A percentile compares a stretch with the other conserved stretches of the same genome.
These are phyloP conservation scores for Ammodytes marinus DNA, from an alignment of 2,113 vertebrate genomes.

Conservation along the genomic window DNA sequence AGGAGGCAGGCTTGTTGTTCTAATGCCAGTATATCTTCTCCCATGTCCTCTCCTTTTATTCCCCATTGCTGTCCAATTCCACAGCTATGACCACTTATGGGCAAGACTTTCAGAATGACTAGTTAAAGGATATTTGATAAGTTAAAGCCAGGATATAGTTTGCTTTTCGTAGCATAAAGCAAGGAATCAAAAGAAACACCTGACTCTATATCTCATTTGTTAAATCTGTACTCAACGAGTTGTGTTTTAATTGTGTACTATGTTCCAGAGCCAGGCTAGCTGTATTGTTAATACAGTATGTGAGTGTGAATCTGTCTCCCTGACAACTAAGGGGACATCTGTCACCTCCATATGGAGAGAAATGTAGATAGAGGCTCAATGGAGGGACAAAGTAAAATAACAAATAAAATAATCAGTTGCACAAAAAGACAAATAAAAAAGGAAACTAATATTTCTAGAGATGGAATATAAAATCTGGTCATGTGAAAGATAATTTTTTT, in stretches of 20 bases:
- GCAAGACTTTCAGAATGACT: neutral
- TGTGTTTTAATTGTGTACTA: neutral
- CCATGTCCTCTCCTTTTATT: constrained; percentile 12
- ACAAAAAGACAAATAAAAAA: constrained; percentile 21
- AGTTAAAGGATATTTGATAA: neutral
- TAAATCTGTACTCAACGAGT: neutral
- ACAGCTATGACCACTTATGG: neutral
- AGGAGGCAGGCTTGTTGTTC: constrained; percentile 40
- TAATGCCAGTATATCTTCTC: constrained; percentile 35
- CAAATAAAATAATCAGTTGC: constrained; percentile 13
- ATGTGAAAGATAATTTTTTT: neutral
- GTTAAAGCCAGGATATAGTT: neutral
- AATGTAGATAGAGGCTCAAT: constrained; percentile 36
- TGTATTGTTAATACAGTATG: constrained; percentile 14
- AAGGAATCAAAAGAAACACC: neutral
- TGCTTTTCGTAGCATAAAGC: neutral
- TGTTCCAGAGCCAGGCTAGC: too few species aligned
- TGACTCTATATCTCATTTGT: neutral
- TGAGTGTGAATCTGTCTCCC: constrained; percentile 56
- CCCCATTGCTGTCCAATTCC: constrained; percentile 7
- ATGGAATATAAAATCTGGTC: neutral
- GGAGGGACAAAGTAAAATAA: neutral
- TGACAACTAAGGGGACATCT: constrained; percentile 74
- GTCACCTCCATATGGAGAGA: constrained; percentile 74
- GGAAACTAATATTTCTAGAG: neutral